phyloP scores from a whole-genome alignment of 2,888 invertebrate genomes.

The Archips crataeganus region DNA sequence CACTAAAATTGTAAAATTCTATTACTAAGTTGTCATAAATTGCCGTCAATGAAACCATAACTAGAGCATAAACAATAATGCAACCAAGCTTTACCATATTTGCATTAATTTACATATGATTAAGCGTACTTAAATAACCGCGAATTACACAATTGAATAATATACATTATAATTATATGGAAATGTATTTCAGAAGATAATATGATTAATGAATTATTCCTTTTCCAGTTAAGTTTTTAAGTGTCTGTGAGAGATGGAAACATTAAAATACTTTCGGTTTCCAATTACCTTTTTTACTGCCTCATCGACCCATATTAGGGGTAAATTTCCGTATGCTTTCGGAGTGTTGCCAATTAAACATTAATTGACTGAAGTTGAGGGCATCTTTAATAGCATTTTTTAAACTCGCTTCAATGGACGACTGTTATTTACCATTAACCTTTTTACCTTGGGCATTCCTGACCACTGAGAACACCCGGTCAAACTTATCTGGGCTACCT shows the following conservation, averaged over 20 bases:
- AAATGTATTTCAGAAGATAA: constrained; percentile 32
- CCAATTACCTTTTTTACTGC: not conserved
- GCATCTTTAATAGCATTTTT: constrained; percentile 51
- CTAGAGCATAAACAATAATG: constrained; percentile 43
- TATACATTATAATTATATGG: constrained; percentile 15
- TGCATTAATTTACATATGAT: constrained; percentile 44
- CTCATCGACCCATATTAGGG: constrained; percentile 20
- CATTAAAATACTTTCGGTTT: not conserved
- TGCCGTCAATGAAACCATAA: constrained; percentile 40
- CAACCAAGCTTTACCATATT: constrained; percentile 40
- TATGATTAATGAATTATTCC: not conserved
- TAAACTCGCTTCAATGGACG: constrained; percentile 52
- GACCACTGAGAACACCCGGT: constrained; percentile 30
- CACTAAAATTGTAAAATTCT: constrained; percentile 18
- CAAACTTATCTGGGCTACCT: constrained; percentile 26
- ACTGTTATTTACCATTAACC: constrained; percentile 55
- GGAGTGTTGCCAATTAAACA: constrained; percentile 1
- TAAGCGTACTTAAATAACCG: constrained; percentile 38
- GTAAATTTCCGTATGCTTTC: constrained; percentile 29
- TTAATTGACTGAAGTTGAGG: not conserved
- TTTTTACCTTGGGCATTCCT: constrained; percentile 46
- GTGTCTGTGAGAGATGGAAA: constrained; percentile 35
- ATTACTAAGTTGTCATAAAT: constrained; percentile 39
- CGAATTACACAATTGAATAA: constrained; percentile 40
- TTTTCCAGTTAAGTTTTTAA: not conserved